phyloP scores from a whole-genome alignment of 2,888 invertebrate genomes.

The Mactromeris polynyma region DNA sequence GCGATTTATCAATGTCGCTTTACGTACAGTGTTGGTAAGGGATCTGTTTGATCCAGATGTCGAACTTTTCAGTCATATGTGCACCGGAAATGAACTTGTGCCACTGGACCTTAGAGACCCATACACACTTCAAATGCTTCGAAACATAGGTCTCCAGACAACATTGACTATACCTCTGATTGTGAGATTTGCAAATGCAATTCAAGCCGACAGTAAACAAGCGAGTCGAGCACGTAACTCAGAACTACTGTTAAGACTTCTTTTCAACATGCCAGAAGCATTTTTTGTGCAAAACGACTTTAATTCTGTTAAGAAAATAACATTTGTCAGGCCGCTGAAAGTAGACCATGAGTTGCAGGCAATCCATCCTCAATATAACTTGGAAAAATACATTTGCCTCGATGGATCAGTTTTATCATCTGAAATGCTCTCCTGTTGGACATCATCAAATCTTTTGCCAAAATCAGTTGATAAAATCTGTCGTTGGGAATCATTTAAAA shows the following conservation, averaged over 20 bases:
- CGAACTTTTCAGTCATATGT: not conserved
- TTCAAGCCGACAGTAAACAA: not conserved
- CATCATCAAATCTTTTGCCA: slow-evolving; percentile 4
- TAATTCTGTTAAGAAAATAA: not conserved
- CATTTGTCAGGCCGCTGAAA: not conserved
- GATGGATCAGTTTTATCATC: not conserved
- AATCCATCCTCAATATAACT: not conserved
- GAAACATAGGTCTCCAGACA: not conserved
- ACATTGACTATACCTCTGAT: not conserved
- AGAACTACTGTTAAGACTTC: not conserved
- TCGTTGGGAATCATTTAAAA: not conserved
- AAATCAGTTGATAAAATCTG: not conserved
- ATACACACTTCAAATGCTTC: not conserved
- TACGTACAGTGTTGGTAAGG: not conserved
- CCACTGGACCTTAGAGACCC: not conserved
- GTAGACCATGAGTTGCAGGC: not conserved
- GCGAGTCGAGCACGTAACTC: not conserved
- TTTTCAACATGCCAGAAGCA: not conserved
- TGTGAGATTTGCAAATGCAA: not conserved
- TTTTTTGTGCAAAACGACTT: not conserved
- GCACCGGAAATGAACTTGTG: not conserved
- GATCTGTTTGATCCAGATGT: slow-evolving; percentile 2
- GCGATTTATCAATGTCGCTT: not conserved
- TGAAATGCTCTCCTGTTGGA: not conserved
- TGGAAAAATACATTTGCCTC: not conserved